phyloP scores from a whole-genome alignment of 2,888 invertebrate genomes.

The Isotomurus palustris region DNA sequence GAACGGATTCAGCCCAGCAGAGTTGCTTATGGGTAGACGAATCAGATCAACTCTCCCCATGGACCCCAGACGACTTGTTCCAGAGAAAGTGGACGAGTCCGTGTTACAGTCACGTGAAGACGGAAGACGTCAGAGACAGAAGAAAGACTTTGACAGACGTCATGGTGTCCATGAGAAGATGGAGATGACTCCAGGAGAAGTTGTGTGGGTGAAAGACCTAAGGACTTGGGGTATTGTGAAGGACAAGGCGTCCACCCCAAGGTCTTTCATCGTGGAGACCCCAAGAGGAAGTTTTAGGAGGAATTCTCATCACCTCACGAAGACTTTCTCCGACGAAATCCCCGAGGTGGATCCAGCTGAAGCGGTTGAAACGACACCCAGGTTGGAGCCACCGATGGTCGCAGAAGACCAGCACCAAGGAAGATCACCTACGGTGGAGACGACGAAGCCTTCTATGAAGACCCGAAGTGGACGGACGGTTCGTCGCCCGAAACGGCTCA shows the following conservation, averaged over 20 bases:
- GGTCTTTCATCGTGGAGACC: slow-evolving; percentile 18
- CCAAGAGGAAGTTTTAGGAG: slow-evolving; percentile 9
- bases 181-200: slow-evolving; percentile 28
- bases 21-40: slow-evolving; percentile 46
- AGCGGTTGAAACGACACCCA: no score
- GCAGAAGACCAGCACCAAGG: no score
- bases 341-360: no score
- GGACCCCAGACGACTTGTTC: not conserved
- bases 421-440: no score
- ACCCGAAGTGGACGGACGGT: no score
- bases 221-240: slow-evolving; percentile 24
- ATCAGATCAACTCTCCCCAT: slow-evolving; percentile 40
- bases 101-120: slow-evolving; percentile 22
- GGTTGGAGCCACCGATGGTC: no score
- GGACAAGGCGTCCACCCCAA: slow-evolving; percentile 8
- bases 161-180: slow-evolving; percentile 31
- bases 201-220: slow-evolving; percentile 45
- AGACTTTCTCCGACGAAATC: not conserved
- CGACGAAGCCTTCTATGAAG: no score
- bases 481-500: no score
- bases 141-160: slow-evolving; percentile 32
- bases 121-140: slow-evolving; percentile 22
- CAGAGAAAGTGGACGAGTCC: slow-evolving; percentile 1
- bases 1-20: slow-evolving; percentile 45
- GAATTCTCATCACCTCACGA: slow-evolving; percentile 10